Percentiles rank a stretch among this genome's conserved stretches.
Evolutionary conservation across 2,888 invertebrate species (phyloP).

Genomic region (Strigamia maritima): DNA sequence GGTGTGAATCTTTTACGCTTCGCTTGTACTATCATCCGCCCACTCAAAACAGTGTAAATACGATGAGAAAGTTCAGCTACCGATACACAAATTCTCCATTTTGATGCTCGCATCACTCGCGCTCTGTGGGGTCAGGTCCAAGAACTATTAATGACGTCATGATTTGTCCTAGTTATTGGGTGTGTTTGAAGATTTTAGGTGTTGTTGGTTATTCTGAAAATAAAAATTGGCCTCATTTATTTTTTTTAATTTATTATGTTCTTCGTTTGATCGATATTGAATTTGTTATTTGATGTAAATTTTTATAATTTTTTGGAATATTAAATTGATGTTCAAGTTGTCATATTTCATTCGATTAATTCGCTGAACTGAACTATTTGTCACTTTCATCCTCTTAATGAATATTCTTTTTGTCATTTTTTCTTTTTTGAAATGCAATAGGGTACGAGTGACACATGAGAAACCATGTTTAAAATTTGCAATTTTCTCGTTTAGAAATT

Average conservation of each 20-base stretch:
- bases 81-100: not conserved
- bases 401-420: not conserved
- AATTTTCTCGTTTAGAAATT: slow-evolving; percentile 22
- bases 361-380: not conserved
- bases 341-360: not conserved
- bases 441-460: not conserved
- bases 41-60: not conserved
- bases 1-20: slow-evolving; percentile 7
- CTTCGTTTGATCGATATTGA: not conserved
- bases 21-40: not conserved
- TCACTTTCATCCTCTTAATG: not conserved
- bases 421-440: not conserved
- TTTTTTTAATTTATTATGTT: not conserved
- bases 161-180: not conserved
- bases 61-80: not conserved
- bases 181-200: too few species aligned
- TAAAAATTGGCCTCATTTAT: not conserved
- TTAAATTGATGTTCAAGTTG: too few species aligned
- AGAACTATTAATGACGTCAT: not conserved
- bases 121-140: not conserved
- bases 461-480: slow-evolving; percentile 24
- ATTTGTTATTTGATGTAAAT: too few species aligned
- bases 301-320: not conserved
- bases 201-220: not conserved
- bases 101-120: not conserved